Base-by-base conservation (phyloP, 2,888 invertebrate species). In the Agrotis clavis region DNA sequence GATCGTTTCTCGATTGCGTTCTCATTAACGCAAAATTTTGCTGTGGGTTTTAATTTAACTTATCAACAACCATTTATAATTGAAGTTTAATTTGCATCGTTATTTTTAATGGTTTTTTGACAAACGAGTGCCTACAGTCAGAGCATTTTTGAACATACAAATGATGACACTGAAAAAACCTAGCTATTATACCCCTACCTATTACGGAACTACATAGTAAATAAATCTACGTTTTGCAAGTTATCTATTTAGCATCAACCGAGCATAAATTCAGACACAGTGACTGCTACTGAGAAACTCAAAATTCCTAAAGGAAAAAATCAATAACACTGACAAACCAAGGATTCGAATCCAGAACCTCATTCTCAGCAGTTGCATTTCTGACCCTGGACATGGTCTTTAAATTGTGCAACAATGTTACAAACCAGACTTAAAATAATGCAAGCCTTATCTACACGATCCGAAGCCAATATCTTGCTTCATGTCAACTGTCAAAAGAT, bases 401-500 rank as follows among this genome's bases (percentile, higher is more conserved):
- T 9, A 41, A 41, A 11, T 41, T 41, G 9, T 16, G 11, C 54
- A 53, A 45, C 21, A 62, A 50, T 47, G 16, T 59, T 54, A 5
- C 47, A 19, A 41, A 21, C 18, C 14, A 45, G 19, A 50, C 9
- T 41, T 62, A 45, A 47, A 62, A 68, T 68, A 50, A 66, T 69
- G 47, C 54, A 57, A n/a, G 4, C 47, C 48, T 45, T 68, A 82
- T 72, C 68, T 60, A 59, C 57, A 63, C 30, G 16, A 62, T 77
- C 72, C 63, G 35, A 35, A 63, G 14, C 11, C 67, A 69, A 65
- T 70, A 76, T 69, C 59, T 66, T 70, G 61, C 30, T 21, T 57
- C 65, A 69, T 80, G 76, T 84, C 82, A 85, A 72, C 85, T 86
- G 85, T 84, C 86, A 87, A 80, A 77, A 75, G 79, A 83, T 82